Conservation (phyloP, 1,140 invertebrate species). For the Plutomurus gul region DNA sequence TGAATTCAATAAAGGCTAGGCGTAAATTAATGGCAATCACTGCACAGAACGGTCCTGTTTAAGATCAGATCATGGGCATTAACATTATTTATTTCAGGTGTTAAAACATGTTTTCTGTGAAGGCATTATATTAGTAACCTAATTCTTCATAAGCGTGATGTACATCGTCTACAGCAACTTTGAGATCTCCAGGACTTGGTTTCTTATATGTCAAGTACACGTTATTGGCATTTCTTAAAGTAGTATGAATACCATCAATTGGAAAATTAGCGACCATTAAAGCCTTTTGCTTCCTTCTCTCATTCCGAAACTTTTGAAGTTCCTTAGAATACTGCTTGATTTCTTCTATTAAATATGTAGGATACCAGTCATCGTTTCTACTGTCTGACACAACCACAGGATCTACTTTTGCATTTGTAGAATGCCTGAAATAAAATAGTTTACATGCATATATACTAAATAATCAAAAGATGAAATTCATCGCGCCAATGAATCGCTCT, state of each 20-base stretch:
- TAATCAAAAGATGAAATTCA: too few species aligned
- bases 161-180: slow-evolving; percentile 36
- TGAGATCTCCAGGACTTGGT: slow-evolving; percentile 1
- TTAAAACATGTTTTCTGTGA: too few species aligned
- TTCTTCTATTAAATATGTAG: neutral
- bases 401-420: slow-evolving; percentile 27
- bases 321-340: neutral
- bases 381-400: neutral
- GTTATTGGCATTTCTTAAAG: neutral
- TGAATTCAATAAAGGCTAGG: slow-evolving; percentile 34
- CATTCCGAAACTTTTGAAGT: neutral
- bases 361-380: neutral
- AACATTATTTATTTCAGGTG: too few species aligned
- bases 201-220: neutral
- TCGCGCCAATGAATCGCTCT: too few species aligned
- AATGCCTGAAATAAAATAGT: too few species aligned
- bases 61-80: too few species aligned
- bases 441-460: too few species aligned
- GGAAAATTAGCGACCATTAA: neutral
- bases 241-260: slow-evolving; percentile 11
- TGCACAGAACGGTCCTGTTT: slow-evolving; percentile 24
- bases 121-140: slow-evolving; percentile 45
- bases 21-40: neutral
- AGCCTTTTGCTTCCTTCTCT: neutral
- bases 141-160: slow-evolving; percentile 48